These are phyloP conservation scores for Thunnus albacares DNA, from an alignment of 2,797 vertebrate genomes.

Conservation along the genomic window DNA sequence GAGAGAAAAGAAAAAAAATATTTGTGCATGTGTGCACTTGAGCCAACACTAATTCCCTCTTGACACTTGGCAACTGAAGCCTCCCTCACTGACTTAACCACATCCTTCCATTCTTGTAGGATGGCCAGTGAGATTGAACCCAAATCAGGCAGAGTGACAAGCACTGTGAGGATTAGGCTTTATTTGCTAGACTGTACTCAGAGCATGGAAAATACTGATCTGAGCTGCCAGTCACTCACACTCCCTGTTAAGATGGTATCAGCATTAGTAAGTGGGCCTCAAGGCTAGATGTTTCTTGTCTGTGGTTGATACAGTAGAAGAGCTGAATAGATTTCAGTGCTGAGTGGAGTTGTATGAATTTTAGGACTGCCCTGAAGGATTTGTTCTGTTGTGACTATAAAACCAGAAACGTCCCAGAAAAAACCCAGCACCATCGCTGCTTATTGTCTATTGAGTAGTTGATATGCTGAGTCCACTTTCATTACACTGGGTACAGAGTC, in stretches of 20 bases:
- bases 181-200: slow-evolving; percentile 63
- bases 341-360: slow-evolving; percentile 11
- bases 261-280: slow-evolving; percentile 29
- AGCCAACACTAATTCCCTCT: slow-evolving; percentile 51
- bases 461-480: neutral
- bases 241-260: slow-evolving; percentile 43
- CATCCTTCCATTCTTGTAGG: slow-evolving; percentile 54
- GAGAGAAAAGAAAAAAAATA: slow-evolving; percentile 50
- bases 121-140: slow-evolving; percentile 57
- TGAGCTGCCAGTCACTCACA: slow-evolving; percentile 34
- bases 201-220: slow-evolving; percentile 62
- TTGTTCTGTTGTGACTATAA: slow-evolving; percentile 4
- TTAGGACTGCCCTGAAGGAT: neutral
- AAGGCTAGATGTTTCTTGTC: slow-evolving; percentile 12
- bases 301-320: neutral
- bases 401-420: neutral
- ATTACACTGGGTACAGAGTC: neutral
- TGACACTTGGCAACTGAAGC: slow-evolving; percentile 57
- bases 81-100: slow-evolving; percentile 55
- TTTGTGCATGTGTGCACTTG: slow-evolving; percentile 42
- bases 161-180: slow-evolving; percentile 53
- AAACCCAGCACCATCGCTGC: neutral
- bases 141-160: slow-evolving; percentile 48
- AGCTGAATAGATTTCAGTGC: slow-evolving; percentile 12
- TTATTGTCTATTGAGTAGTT: neutral